Percentiles rank a stretch among this genome's conserved stretches.
Conservation (phyloP, 1,140 invertebrate species). For the Procambarus clarkii region DNA sequence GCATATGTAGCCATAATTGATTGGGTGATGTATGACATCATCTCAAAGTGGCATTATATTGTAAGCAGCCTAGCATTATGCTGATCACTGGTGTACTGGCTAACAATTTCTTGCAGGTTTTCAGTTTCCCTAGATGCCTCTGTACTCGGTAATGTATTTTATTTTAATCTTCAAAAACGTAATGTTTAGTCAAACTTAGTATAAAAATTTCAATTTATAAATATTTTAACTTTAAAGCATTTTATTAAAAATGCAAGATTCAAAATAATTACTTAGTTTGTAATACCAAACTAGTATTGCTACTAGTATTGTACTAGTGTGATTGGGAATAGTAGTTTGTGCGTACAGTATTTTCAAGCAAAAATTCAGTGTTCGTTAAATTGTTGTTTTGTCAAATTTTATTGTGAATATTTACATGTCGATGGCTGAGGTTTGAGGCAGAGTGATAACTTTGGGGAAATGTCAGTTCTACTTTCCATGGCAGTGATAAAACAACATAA, state of each 20-base stretch:
- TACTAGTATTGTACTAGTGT: no score
- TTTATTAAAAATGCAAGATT: no score
- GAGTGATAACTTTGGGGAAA: conserved; percentile 35
- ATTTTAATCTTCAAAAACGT: no score
- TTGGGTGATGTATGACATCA: conserved; percentile 62
- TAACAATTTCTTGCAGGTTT: conserved; percentile 1
- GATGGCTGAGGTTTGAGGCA: conserved; percentile 50
- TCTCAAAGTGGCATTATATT: conserved; percentile 67
- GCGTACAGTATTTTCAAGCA: no score
- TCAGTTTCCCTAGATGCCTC: conserved; percentile 50
- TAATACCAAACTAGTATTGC: no score
- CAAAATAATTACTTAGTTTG: no score
- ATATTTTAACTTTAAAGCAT: no score
- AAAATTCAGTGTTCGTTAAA: no score
- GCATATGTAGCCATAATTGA: conserved; percentile 68
- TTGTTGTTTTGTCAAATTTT: no score
- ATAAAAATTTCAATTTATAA: no score
- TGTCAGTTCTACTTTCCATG: conserved; percentile 21
- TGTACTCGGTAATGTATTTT: not conserved
- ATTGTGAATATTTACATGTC: not conserved
- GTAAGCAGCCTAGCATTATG: conserved; percentile 50
- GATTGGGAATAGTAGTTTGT: no score
- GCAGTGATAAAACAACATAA: not conserved
- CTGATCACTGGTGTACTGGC: conserved; percentile 22
- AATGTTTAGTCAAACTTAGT: no score